A percentile compares a stretch with the other conserved stretches of the same genome.
phyloP scores from a whole-genome alignment of 1,140 invertebrate species.

The Aplysia californica region DNA sequence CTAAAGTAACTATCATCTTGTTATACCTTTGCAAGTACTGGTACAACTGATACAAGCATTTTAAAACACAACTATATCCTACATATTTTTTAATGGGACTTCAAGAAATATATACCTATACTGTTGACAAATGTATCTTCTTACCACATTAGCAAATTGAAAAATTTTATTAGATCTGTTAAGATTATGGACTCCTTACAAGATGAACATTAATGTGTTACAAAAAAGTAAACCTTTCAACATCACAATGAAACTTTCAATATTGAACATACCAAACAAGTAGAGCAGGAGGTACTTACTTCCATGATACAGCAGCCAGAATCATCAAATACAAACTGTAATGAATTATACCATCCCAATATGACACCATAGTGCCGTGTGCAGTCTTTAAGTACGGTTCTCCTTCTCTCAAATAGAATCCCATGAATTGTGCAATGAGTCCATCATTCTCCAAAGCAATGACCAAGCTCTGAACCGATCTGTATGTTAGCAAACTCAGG shows the following conservation, averaged over 20 bases:
- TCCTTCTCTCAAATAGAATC: slow-evolving; percentile 58
- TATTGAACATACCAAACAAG: background rate
- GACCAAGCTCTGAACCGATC: slow-evolving; percentile 54
- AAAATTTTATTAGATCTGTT: background rate
- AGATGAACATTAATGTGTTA: no score
- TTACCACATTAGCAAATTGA: background rate
- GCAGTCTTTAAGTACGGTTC: slow-evolving; percentile 64
- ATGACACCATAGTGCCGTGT: slow-evolving; percentile 60
- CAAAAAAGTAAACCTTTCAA: background rate
- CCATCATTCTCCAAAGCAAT: slow-evolving; percentile 63
- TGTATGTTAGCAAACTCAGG: slow-evolving; percentile 56
- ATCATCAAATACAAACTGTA: slow-evolving; percentile 59
- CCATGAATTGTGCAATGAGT: slow-evolving; percentile 56
- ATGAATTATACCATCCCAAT: slow-evolving; percentile 63
- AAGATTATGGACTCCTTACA: background rate
- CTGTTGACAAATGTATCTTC: background rate
- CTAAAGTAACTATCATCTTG: no score
- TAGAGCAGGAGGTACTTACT: slow-evolving; percentile 19
- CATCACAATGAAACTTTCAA: background rate
- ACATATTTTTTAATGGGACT: no score
- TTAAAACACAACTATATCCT: no score
- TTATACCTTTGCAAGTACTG: no score
- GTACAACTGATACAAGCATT: no score
- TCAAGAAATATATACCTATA: background rate
- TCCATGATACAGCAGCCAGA: slow-evolving; percentile 44